A percentile compares a stretch with the other conserved stretches of the same genome.
phyloP scores from a whole-genome alignment of 2,797 vertebrate species.

The Eremophila alpestris region DNA sequence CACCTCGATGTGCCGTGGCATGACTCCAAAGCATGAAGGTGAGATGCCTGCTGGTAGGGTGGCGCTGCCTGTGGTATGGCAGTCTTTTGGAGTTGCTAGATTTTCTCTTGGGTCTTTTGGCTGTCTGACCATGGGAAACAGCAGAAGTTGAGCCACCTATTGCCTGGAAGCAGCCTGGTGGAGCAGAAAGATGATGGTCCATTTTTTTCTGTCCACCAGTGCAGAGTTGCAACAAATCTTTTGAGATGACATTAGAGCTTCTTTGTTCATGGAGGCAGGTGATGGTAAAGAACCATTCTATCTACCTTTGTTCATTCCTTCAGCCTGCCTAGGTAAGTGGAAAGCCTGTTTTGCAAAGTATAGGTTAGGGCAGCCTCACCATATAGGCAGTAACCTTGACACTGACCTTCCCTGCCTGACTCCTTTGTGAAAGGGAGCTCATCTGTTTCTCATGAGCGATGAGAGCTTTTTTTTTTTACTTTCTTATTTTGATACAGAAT shows the following conservation, averaged over 20 bases:
- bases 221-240: background rate
- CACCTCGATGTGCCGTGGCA: background rate
- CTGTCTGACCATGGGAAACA: background rate
- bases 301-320: background rate
- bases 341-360: background rate
- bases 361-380: background rate
- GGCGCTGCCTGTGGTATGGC: background rate
- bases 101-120: background rate
- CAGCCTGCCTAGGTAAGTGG: background rate
- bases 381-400: background rate
- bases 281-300: background rate
- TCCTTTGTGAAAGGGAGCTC: background rate
- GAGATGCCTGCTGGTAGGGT: background rate
- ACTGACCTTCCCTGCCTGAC: background rate
- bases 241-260: background rate
- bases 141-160: background rate
- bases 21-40: fast-evolving
- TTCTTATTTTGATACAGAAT: slow-evolving; percentile 23
- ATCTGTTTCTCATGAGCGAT: background rate
- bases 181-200: background rate
- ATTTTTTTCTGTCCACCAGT: background rate
- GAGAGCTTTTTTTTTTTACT: background rate
- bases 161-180: background rate
- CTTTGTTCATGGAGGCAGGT: fast-evolving
- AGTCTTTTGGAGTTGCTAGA: background rate